Base-by-base conservation (phyloP, 2,888 invertebrate genomes). In the Atethmia centrago region DNA sequence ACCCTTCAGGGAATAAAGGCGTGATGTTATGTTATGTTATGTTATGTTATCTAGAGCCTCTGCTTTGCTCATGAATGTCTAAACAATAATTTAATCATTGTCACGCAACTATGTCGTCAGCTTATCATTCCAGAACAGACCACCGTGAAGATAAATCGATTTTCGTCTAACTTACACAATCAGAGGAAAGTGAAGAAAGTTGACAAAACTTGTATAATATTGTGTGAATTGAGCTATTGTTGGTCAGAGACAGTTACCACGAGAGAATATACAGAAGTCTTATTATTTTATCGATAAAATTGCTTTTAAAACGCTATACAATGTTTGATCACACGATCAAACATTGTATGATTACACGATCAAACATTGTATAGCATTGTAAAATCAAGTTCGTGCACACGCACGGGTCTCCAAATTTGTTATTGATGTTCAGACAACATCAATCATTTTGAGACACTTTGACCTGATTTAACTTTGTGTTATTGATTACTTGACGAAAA, bases 141-240 rank as follows among this genome's bases (percentile, higher is more conserved):
- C 5, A 55, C 31, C 75, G 45, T 80, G 42, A 83, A 79, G 80
- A 80, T 75, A 58, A 75, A 53, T 67, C 21, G 36, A 63, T 64
- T 81, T 71, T 80, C 45, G 49, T 71, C 59, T 31, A 14, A 47
- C 71, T 84, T 83, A 85, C 70, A 74, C 74, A 84, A 85, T 69
- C 73, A 55, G 31, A 83, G 70, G 85, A 86, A 86, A 86, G 85
- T 86, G 71, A 85, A 82, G 85, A 86, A 86, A 85, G 85, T 82
- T 76, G 55, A 83, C 77, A 65, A 81, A 77, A 77, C 85, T 86
- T 86, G 86, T 81, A 86, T 86, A 86, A 86, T 74, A 80, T 76
- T 79, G 83, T 85, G 83, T 82, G 85, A 83, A 86, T 83, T 71
- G 25, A 83, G 55, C 74, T 77, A 72, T 78, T 79, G 69, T 74